Base-by-base conservation (phyloP, 2,888 invertebrate genomes). In the Coelinius sp. region DNA sequence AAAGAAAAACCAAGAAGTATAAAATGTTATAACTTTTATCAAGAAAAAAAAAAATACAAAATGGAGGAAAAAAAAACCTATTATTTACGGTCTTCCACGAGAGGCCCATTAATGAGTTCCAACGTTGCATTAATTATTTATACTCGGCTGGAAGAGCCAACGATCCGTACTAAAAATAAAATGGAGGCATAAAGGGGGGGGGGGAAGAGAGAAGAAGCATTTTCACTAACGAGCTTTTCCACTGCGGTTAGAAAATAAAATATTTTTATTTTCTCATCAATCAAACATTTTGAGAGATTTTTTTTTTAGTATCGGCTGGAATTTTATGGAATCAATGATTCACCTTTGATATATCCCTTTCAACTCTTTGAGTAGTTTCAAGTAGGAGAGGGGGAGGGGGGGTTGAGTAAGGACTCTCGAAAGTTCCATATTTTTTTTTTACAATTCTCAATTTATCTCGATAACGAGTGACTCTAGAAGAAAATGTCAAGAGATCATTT, bases 101-200 rank as follows among this genome's bases (percentile, higher is more conserved):
- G 46, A 27, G 59, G 52, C 59, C 59, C 76, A 69, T 77, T 76
- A 77, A 77, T 76, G 77, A 77, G 74, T 73, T 69, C 73, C 65
- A 49, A 22, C 70, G 69, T 72, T 73, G 76, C 70, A 77, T 75
- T 76, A 77, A 76, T 73, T 74, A 76, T 73, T 71, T 68, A 75
- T 71, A 68, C 74, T 44, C 20, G 46, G 65, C 52, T 69, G 66
- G 44, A 38, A 49, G 14, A 52, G 27, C 64, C 24, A 68, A 52
- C 69, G 41, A 71, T 66, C 66, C 59, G 53, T 38, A 10, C 10
- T 53, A 56, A 66, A 70, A 66, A 66, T 59, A 53, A 24, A 52
- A 52, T 22, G 27, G 14, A 53, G 4, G 24, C 5, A 3, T 10
- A 10, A 3, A 2, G 5, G 10, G 35, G 35, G 10, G 35, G 10